A percentile compares a stretch with the other conserved stretches of the same genome.
These are phyloP conservation scores for Gorsachius magnificus DNA, from an alignment of 2,797 vertebrate genomes.

Conservation along the genomic window DNA sequence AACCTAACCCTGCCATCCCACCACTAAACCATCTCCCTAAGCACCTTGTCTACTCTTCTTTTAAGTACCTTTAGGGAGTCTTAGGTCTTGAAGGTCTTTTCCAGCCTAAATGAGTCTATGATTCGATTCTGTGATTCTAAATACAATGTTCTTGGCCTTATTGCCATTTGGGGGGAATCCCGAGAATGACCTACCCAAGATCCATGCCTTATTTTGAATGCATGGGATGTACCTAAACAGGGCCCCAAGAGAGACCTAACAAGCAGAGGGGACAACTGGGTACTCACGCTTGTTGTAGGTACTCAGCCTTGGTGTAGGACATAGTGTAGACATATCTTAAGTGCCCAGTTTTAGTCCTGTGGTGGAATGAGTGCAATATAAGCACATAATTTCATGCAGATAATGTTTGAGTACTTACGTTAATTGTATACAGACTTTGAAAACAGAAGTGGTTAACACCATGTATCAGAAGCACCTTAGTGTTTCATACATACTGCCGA, in stretches of 20 bases:
- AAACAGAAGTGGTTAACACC: background rate
- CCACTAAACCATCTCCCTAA: too few relatives aligned
- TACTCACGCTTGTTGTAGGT: background rate
- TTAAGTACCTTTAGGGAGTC: too few relatives aligned
- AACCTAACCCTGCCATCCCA: too few relatives aligned
- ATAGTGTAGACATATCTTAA: background rate
- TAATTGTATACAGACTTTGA: background rate
- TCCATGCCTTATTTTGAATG: background rate
- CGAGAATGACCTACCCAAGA: rapidly evolving
- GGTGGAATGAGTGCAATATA: background rate
- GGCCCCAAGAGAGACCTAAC: background rate
- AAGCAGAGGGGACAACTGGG: background rate
- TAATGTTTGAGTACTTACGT: background rate
- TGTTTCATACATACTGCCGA: background rate
- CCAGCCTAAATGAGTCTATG: too few relatives aligned
- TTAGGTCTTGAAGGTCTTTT: too few relatives aligned
- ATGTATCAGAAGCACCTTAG: background rate
- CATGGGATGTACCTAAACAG: background rate
- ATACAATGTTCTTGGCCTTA: background rate
- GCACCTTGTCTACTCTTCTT: too few relatives aligned
- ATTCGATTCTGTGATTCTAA: background rate
- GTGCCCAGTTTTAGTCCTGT: background rate
- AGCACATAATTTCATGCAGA: background rate
- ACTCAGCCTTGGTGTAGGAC: background rate
- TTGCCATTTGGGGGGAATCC: background rate